A percentile compares a stretch with the other conserved stretches of the same genome.
Evolutionary conservation across 2,113 vertebrate species (phyloP).

Genomic region (Cichladusa arquata): DNA sequence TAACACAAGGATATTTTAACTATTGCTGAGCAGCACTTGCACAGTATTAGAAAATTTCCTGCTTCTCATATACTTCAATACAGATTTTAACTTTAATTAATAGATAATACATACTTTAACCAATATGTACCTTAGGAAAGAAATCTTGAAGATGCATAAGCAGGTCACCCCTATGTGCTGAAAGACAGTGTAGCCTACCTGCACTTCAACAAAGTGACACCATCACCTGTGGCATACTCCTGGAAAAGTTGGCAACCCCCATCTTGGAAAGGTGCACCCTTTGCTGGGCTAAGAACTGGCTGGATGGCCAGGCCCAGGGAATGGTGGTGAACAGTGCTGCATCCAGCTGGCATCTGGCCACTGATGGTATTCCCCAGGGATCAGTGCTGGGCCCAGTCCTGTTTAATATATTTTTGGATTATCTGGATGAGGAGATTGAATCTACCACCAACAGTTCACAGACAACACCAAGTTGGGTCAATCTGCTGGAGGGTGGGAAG

Average conservation of each 20-base stretch:
- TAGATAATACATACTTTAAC: background rate
- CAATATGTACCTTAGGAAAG: background rate
- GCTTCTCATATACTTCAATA: background rate
- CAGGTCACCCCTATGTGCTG: background rate
- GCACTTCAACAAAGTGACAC: background rate
- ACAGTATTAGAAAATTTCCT: background rate
- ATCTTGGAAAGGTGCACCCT: background rate
- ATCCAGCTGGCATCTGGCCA: background rate
- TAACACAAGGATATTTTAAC: background rate
- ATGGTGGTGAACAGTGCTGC: background rate
- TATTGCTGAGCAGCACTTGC: background rate
- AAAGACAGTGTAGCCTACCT: background rate
- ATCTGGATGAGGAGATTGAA: background rate
- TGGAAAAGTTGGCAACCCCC: background rate
- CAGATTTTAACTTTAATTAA: background rate
- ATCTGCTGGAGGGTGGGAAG: background rate
- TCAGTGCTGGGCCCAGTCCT: no score
- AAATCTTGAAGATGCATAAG: background rate
- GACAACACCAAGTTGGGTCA: accelerated
- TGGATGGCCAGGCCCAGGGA: background rate
- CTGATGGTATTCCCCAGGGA: background rate
- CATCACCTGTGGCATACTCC: accelerated
- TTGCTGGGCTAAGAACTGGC: background rate
- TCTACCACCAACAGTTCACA: background rate
- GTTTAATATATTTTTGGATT: background rate